Evolutionary conservation across 2,888 invertebrate species (phyloP).

Genomic region (Plagodis pulveraria): DNA sequence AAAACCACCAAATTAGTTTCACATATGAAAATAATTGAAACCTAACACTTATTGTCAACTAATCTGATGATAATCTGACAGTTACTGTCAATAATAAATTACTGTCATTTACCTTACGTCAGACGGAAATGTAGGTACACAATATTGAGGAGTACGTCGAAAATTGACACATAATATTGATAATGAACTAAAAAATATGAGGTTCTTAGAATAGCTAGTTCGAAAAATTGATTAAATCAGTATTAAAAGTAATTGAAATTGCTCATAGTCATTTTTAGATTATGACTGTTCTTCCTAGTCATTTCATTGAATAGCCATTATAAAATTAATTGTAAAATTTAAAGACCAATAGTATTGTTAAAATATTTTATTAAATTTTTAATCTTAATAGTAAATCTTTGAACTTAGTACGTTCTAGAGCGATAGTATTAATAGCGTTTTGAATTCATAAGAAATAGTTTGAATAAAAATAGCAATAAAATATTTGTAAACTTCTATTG

Average conservation of each 20-base stretch:
- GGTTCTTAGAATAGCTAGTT: constrained; percentile 10
- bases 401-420: constrained; percentile 63
- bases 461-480: constrained; percentile 68
- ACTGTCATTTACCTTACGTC: too few species aligned
- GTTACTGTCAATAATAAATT: too few species aligned
- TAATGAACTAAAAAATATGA: background rate
- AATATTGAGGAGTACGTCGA: background rate
- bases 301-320: constrained; percentile 61
- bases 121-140: too few species aligned
- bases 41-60: too few species aligned
- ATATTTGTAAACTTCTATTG: constrained; percentile 53
- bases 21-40: too few species aligned
- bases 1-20: too few species aligned
- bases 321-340: constrained; percentile 58
- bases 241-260: constrained; percentile 46
- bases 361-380: constrained; percentile 69
- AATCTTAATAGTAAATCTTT: constrained; percentile 57
- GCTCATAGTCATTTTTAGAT: constrained; percentile 65
- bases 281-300: constrained; percentile 64
- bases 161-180: background rate
- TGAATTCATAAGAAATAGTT: constrained; percentile 48
- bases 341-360: constrained; percentile 79
- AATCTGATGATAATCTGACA: too few species aligned
- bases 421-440: constrained; percentile 66
- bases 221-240: constrained; percentile 32